phyloP scores from a whole-genome alignment of 2,888 invertebrate genomes.

The Hemaris fuciformis region DNA sequence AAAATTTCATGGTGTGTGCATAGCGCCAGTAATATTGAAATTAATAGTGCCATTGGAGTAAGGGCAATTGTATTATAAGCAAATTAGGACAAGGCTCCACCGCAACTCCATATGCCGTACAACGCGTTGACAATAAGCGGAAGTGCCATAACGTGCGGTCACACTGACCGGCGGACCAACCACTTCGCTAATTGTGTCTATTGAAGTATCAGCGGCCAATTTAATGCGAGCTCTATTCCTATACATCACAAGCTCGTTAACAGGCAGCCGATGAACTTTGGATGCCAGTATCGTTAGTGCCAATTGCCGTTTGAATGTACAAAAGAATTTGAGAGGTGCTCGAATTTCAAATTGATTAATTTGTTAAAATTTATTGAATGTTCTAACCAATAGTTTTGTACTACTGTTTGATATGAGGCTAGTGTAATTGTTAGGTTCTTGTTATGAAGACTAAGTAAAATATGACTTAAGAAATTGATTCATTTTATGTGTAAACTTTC shows the following conservation, averaged over 20 bases:
- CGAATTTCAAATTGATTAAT: neutral
- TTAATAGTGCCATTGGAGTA: neutral
- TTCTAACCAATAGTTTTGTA: no score
- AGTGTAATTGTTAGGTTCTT: no score
- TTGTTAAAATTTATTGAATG: no score
- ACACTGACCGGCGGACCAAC: constrained; percentile 36
- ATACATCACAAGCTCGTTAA: constrained; percentile 18
- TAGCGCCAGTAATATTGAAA: neutral
- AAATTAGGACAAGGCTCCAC: constrained; percentile 62
- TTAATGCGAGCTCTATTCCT: constrained; percentile 33
- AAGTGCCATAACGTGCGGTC: constrained; percentile 59
- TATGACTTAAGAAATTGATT: no score
- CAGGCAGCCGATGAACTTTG: constrained; percentile 29
- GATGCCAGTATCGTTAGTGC: constrained; percentile 11
- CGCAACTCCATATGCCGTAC: constrained; percentile 56
- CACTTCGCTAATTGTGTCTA: constrained; percentile 57
- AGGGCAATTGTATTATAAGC: constrained; percentile 22
- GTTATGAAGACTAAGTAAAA: no score
- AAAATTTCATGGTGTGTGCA: neutral
- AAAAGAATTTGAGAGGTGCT: neutral
- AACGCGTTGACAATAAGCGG: constrained; percentile 71
- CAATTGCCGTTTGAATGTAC: neutral
- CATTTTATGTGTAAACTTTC: no score
- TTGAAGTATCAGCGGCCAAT: constrained; percentile 41
- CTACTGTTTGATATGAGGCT: no score